phyloP scores from a whole-genome alignment of 2,113 vertebrate species.

The Pristiophorus japonicus region DNA sequence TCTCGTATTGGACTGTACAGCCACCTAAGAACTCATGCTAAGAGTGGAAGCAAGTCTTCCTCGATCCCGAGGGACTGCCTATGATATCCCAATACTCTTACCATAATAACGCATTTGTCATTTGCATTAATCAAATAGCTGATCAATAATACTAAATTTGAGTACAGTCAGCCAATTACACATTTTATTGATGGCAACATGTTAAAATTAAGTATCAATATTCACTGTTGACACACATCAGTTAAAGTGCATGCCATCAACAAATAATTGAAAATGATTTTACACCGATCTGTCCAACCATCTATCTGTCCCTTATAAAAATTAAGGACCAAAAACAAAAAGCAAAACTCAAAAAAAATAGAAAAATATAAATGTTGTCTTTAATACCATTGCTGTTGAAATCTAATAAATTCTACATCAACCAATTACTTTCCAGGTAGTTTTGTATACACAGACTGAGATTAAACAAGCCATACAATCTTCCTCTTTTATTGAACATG shows the following conservation, averaged over 20 bases:
- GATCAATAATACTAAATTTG: neutral
- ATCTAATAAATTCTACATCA: neutral
- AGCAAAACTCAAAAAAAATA: neutral
- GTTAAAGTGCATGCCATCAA: too few relatives aligned
- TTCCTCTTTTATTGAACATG: neutral
- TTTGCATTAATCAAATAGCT: neutral
- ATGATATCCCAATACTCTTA: neutral
- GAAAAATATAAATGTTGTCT: neutral
- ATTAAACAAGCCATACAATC: neutral
- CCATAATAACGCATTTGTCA: neutral
- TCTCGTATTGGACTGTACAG: too few relatives aligned
- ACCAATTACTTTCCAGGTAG: neutral
- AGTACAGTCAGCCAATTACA: neutral
- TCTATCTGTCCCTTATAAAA: neutral
- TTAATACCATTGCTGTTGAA: neutral
- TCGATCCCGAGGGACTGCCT: too few relatives aligned
- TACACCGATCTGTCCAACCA: neutral
- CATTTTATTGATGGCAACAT: neutral
- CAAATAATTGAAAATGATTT: neutral
- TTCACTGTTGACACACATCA: too few relatives aligned
- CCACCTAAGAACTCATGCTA: too few relatives aligned
- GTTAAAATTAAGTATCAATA: neutral
- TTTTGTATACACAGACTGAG: neutral
- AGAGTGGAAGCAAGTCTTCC: too few relatives aligned
- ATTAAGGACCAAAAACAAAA: neutral